phyloP scores from a whole-genome alignment of 2,113 vertebrate genomes.

The Colius striatus region DNA sequence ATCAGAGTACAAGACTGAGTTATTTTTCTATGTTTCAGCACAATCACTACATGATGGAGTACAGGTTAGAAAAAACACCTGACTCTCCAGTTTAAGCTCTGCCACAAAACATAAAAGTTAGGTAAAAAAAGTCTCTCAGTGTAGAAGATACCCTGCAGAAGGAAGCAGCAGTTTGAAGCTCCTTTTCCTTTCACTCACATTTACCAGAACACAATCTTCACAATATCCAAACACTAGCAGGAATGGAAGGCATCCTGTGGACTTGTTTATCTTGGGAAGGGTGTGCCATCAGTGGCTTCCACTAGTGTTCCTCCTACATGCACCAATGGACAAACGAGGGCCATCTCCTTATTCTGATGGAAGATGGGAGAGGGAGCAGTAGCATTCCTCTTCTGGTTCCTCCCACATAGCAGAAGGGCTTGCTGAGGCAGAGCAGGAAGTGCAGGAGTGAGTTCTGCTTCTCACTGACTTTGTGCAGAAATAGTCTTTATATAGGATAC shows the following conservation, averaged over 20 bases:
- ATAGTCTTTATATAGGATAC: background rate
- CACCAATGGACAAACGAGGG: background rate
- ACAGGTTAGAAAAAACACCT: background rate
- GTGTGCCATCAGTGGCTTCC: background rate
- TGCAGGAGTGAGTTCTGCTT: accelerated
- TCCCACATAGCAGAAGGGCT: background rate
- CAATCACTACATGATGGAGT: background rate
- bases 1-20: background rate
- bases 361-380: background rate
- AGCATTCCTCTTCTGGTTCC: background rate
- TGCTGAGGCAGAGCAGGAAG: background rate
- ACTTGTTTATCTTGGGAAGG: background rate
- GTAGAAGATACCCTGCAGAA: background rate
- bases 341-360: background rate
- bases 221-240: background rate
- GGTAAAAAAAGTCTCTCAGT: background rate
- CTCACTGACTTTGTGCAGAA: background rate
- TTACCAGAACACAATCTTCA: background rate
- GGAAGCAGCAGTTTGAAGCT: background rate
- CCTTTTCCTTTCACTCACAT: background rate
- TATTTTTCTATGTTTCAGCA: background rate
- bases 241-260: background rate
- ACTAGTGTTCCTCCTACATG: background rate
- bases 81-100: background rate
- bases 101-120: background rate